phyloP scores from a whole-genome alignment of 30 jellyfish, hydroid and myxozoan species.

The Turritopsis rubra region DNA sequence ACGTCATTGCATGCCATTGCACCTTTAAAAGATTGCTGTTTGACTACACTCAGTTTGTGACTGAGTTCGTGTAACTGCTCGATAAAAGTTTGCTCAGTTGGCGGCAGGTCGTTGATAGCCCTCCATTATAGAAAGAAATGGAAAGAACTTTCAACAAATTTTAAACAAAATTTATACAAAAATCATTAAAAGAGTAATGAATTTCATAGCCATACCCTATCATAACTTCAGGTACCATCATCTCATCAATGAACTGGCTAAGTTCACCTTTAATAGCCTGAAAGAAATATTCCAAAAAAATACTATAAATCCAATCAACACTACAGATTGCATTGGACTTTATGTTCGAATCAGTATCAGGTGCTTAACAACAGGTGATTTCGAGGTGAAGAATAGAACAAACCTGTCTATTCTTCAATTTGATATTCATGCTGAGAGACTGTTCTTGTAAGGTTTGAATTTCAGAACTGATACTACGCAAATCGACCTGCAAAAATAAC shows the following conservation, averaged over 20 bases:
- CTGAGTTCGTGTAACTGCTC: constrained; percentile 93
- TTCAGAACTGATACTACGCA: constrained; percentile 88
- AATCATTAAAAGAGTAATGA: not conserved
- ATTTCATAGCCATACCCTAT: constrained; percentile 39
- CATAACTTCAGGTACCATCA: constrained; percentile 88
- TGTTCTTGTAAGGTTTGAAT: constrained; percentile 93
- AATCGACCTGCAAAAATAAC: constrained; percentile 49
- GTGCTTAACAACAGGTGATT: no score
- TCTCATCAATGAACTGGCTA: constrained; percentile 90
- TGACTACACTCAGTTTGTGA: constrained; percentile 83
- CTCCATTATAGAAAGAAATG: constrained; percentile 15
- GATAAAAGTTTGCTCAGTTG: constrained; percentile 74
- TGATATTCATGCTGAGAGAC: constrained; percentile 85
- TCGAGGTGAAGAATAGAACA: no score
- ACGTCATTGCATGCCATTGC: constrained; percentile 98
- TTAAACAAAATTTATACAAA: not conserved
- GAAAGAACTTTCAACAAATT: not conserved
- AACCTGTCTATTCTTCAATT: constrained; percentile 91
- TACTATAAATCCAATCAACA: no score
- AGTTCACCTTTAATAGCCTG: constrained; percentile 93
- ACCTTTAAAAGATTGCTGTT: constrained; percentile 76
- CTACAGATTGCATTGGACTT: no score
- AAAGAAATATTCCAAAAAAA: not conserved
- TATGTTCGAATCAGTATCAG: no score
- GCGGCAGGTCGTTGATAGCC: constrained; percentile 85